These are phyloP conservation scores for Parthenolecanium corni DNA, from an alignment of 2,888 invertebrate species.

Conservation along the genomic window DNA sequence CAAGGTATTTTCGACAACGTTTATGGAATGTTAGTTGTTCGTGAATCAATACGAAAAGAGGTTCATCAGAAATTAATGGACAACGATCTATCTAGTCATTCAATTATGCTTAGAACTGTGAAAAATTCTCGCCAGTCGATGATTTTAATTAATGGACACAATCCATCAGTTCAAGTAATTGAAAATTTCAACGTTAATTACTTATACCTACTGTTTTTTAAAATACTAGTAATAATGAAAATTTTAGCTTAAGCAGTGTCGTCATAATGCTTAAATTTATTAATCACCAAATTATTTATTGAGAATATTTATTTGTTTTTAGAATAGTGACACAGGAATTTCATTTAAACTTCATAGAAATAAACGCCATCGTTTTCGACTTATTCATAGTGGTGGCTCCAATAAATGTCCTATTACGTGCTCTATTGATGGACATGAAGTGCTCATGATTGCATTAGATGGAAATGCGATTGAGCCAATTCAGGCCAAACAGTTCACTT, in stretches of 20 bases:
- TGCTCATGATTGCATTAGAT: slow-evolving; percentile 57
- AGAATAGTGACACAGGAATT: neutral
- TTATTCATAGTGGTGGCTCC: slow-evolving; percentile 32
- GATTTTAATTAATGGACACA: slow-evolving; percentile 7
- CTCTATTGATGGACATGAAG: slow-evolving; percentile 51
- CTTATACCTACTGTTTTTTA: neutral
- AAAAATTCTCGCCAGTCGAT: neutral
- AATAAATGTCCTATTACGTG: slow-evolving; percentile 54
- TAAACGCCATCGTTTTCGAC: slow-evolving; percentile 25
- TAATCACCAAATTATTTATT: neutral
- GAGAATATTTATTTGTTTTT: neutral
- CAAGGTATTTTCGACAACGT: slow-evolving; percentile 34
- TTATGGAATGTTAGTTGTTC: slow-evolving; percentile 54
- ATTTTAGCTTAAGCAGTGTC: no score
- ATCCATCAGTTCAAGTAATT: slow-evolving; percentile 6
- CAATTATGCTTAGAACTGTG: neutral
- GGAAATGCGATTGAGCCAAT: slow-evolving; percentile 51
- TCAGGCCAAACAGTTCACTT: neutral
- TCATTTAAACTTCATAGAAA: neutral
- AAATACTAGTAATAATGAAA: no score
- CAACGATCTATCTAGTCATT: slow-evolving; percentile 6
- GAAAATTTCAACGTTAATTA: neutral
- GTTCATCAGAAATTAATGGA: slow-evolving; percentile 5
- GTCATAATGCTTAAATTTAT: neutral
- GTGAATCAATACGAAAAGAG: slow-evolving; percentile 48